These are phyloP conservation scores for Aegotheles bennettii DNA, from an alignment of 2,113 vertebrate genomes.

Conservation along the genomic window DNA sequence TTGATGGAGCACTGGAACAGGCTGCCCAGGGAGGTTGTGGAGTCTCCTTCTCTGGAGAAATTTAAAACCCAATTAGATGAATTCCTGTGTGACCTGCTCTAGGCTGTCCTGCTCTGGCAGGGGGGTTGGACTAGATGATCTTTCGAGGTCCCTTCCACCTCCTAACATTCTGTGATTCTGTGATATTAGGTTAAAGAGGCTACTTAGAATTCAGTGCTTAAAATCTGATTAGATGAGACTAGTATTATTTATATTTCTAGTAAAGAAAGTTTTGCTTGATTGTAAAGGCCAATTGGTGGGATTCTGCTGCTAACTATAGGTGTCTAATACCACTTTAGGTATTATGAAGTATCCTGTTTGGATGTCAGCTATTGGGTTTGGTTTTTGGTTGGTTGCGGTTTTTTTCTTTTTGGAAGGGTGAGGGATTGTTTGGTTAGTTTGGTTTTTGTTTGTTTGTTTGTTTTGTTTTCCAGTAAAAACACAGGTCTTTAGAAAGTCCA, in stretches of 20 bases:
- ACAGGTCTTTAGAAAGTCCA: neutral
- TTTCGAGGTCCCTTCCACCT: too few species aligned
- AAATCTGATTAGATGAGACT: neutral
- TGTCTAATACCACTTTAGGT: neutral
- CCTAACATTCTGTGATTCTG: too few species aligned
- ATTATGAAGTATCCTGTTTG: neutral
- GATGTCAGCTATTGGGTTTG: neutral
- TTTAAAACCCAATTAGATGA: too few species aligned
- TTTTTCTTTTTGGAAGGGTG: fast-evolving
- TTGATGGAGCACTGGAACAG: too few species aligned
- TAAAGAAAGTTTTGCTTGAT: neutral
- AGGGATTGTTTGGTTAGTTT: neutral
- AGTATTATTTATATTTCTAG: neutral
- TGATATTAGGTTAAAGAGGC: neutral
- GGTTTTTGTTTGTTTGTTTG: fast-evolving
- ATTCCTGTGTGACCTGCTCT: too few species aligned
- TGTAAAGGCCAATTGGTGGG: neutral
- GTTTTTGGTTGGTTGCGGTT: too few species aligned
- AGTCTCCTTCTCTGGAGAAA: too few species aligned
- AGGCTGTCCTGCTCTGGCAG: too few species aligned
- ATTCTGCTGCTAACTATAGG: neutral
- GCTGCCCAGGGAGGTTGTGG: too few species aligned
- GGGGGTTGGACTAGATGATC: too few species aligned
- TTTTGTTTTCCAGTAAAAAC: neutral
- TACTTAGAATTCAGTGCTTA: neutral